These are phyloP conservation scores for Meliscaeva auricollis DNA, from an alignment of 2,888 invertebrate species.

Conservation along the genomic window DNA sequence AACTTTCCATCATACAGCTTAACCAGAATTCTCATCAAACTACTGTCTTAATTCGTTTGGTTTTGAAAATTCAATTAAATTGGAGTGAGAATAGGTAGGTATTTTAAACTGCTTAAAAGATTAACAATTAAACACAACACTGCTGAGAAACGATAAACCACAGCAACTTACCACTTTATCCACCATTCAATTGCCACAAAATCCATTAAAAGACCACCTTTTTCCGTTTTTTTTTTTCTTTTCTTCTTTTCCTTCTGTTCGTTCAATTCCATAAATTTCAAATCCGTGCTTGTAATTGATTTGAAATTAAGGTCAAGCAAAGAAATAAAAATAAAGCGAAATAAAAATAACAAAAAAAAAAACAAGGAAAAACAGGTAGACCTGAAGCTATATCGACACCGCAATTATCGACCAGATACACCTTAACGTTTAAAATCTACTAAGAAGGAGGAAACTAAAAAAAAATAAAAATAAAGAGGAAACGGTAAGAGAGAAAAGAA, in stretches of 20 bases:
- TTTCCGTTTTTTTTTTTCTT: background rate
- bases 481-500: conserved; percentile 24
- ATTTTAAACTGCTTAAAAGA: conserved; percentile 9
- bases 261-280: conserved; percentile 43
- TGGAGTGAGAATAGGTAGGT: background rate
- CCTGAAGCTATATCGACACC: conserved; percentile 59
- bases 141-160: conserved; percentile 5
- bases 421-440: conserved; percentile 66
- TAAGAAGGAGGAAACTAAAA: conserved; percentile 26
- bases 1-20: no score
- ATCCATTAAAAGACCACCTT: conserved; percentile 22
- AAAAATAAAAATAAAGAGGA: background rate
- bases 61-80: background rate
- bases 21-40: no score
- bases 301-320: conserved; percentile 65
- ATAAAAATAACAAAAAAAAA: background rate
- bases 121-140: conserved; percentile 28
- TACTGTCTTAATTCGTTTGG: background rate
- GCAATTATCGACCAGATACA: conserved; percentile 72
- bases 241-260: background rate
- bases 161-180: conserved; percentile 8
- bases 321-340: background rate
- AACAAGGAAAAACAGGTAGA: background rate
- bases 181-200: background rate
- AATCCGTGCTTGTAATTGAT: conserved; percentile 56